Base-by-base conservation (phyloP, 2,797 vertebrate genomes). In the Semaprochilodus insignis region DNA sequence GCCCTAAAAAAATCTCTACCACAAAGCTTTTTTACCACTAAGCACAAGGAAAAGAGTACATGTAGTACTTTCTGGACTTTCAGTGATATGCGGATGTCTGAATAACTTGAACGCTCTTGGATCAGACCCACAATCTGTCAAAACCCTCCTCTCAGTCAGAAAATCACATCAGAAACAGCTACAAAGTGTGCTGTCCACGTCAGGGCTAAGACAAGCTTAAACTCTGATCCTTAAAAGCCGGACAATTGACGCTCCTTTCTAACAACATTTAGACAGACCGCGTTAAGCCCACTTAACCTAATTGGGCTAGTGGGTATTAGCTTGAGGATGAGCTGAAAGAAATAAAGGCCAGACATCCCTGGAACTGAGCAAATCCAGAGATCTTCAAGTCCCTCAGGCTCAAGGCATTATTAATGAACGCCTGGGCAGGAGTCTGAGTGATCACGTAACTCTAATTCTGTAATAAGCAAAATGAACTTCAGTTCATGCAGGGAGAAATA, bases 391-490 rank as follows among this genome's bases (percentile, higher is more conserved):
- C 27, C 52, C 52, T 21, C 27, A 5, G 52, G 25, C 27, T 31
- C 7, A 17, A 21, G 51, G 25, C 63, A 36, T 51, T 23, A 52
- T 77, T 77, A 76, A 70, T 62, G 21, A 76, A 54, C 11, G 52
- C 8, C 54, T 34, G 52, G 6, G 25, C 52, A 31, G 13, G 5
- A 13, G 48, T 34, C 72, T 1, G 63, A 34, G n/a, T 34, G 52
- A 23, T 70, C 1, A 10, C 27, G 51, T 16, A 31, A 48, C 44
- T 40, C 21, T 0, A 59, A 71, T 17, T 55, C 27, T 0, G 73
- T 75, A 59, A 70, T 52, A 66, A 78, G 55, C 25, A 70, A 70
- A 31, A 44, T 36, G 57, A 78, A 80, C 77, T 65, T 60, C 44
- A 17, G 36, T 7, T 27, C 76, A 54, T 34, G 15, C 10, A 36